Base-by-base conservation (phyloP, 1,140 invertebrate genomes). In the Acyrthosiphon pisum region DNA sequence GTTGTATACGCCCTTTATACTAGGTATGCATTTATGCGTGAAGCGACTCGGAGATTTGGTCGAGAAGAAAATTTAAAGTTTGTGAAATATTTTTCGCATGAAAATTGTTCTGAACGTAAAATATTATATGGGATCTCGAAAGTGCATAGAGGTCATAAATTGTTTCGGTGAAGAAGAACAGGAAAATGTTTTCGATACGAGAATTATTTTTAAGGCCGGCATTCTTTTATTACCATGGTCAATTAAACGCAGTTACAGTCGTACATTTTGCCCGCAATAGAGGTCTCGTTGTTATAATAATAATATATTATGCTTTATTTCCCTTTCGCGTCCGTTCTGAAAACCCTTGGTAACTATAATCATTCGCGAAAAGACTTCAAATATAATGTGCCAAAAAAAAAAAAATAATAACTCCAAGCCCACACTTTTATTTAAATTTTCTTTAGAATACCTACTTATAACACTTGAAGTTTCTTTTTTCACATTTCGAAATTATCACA, bases 131-230 rank as follows among this genome's bases (percentile, higher is more conserved):
- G 18, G 14, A 23, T 46, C 26, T 90, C 22, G 23, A 48, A 68
- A 90, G 44, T n/a, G 9, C n/a, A 90, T 20, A 6, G 26, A 20
- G 23, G 56, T 44, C 41, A 44, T 90, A 46, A 44, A 60, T 44
- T 68, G 6, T 60, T 68, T 30, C 1, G n/a, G 11, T 18, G 46
- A 20, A 44, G 23, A 2, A 44, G 14, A 44, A 11, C 88, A 9
- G 14, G 88, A 68, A n/a, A 68, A 90, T 30, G 37, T 68, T 68
- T 90, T 90, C 26, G 23, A 60, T 90, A 68, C 60, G 60, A 90
- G 37, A 90, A 68, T 68, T 68, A 68, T 68, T 44, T 68, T 90
- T 90, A 44, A 68, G 37, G 44, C 26, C 48, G 7, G 18, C n/a
- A 89, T 89, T 89, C 23, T 89, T 60, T 60, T 90, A 60, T 60